Evolutionary conservation across 92 coral and sea anemone genomes (phyloP).

Genomic region (Parazoanthus atlanticus): DNA sequence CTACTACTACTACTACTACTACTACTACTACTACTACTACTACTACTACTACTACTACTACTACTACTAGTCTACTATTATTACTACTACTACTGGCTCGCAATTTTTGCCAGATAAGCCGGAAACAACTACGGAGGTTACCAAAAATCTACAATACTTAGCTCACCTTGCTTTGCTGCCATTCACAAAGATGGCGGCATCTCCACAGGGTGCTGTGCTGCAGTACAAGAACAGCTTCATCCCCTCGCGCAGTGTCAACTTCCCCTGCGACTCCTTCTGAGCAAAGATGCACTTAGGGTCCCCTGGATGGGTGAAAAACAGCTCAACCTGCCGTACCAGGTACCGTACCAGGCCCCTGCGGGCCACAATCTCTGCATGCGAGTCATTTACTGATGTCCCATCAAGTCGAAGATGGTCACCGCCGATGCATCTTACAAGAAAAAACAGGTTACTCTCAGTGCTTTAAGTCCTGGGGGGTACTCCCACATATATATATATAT

Average conservation of each 20-base stretch:
- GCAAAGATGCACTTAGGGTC: constrained; percentile 74
- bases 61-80: no score
- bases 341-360: constrained; percentile 81
- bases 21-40: no score
- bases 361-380: constrained; percentile 91
- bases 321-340: constrained; percentile 63
- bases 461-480: no score
- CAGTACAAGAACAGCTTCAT: constrained; percentile 73
- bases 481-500: no score
- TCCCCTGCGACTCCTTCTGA: constrained; percentile 59
- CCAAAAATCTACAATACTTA: no score
- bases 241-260: constrained; percentile 72
- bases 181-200: constrained; percentile 89
- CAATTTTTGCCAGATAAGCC: no score
- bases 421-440: constrained; percentile 68
- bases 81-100: no score
- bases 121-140: no score
- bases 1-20: no score
- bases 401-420: constrained; percentile 85
- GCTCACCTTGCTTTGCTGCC: constrained; percentile 44
- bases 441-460: background rate
- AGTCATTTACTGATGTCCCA: constrained; percentile 83
- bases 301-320: constrained; percentile 49
- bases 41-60: no score
- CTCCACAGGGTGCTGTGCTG: constrained; percentile 96